Percentiles rank a stretch among this genome's conserved stretches.
These are phyloP conservation scores for Cephus cinctus DNA, from an alignment of 1,140 invertebrate genomes.

Conservation along the genomic window DNA sequence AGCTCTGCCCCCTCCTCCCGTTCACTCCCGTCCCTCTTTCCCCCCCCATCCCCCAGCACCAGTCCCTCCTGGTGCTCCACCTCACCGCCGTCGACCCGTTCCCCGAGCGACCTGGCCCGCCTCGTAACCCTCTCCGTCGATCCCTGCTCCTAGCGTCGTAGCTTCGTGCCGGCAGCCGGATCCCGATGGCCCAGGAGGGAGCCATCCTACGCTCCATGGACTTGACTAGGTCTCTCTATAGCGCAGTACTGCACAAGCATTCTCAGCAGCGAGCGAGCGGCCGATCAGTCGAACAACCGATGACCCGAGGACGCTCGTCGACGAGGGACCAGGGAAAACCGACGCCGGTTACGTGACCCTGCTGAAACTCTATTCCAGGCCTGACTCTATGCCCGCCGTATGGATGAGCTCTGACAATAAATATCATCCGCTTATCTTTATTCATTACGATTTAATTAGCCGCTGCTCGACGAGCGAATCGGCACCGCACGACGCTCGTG, in stretches of 20 bases:
- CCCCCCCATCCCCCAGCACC: not conserved
- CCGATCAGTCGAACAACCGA: not conserved
- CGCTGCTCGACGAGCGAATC: too few species aligned
- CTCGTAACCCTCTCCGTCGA: conserved; percentile 13
- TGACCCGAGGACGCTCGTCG: conserved; percentile 16
- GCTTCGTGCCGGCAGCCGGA: conserved; percentile 11
- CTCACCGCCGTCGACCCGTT: conserved; percentile 10
- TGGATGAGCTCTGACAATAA: conserved; percentile 22
- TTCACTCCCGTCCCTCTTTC: conserved; percentile 12
- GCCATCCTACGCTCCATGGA: conserved; percentile 18
- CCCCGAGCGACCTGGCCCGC: too few species aligned
- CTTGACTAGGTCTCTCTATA: too few species aligned
- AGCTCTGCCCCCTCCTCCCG: conserved; percentile 20
- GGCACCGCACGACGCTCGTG: too few species aligned
- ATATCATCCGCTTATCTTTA: conserved; percentile 28
- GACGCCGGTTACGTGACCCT: conserved; percentile 32
- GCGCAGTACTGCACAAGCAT: too few species aligned
- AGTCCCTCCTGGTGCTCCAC: not conserved
- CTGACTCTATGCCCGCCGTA: conserved; percentile 40
- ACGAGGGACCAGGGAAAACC: conserved; percentile 36
- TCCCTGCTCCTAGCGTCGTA: conserved; percentile 24
- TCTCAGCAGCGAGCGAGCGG: conserved; percentile 1
- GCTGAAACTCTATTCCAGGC: conserved; percentile 50
- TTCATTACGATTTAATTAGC: conserved; percentile 1
- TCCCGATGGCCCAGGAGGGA: conserved; percentile 8